Conservation (phyloP, 2,888 invertebrate species). For the Troides helena region DNA sequence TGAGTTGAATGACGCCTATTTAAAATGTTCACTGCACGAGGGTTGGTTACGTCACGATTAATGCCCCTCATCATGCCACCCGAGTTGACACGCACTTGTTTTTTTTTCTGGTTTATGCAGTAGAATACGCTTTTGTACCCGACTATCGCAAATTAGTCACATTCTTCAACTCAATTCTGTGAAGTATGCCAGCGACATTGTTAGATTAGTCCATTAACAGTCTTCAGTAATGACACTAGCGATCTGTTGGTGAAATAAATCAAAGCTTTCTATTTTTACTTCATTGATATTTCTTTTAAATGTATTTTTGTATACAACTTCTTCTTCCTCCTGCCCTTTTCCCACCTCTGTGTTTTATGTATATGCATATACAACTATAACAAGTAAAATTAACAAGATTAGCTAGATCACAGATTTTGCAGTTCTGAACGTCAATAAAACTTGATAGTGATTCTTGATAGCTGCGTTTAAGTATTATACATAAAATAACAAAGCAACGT, state of each 20-base stretch:
- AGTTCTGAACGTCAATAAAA: conserved; percentile 11
- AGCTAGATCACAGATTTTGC: no score
- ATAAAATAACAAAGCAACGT: conserved; percentile 38
- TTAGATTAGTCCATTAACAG: conserved; percentile 21
- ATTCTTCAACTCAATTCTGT: conserved; percentile 19
- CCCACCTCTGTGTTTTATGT: no score
- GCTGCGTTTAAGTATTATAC: conserved; percentile 17
- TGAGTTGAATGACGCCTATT: conserved; percentile 68
- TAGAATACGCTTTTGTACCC: conserved; percentile 14
- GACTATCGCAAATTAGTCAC: conserved; percentile 20
- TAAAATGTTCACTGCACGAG: conserved; percentile 49
- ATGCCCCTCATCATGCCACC: conserved; percentile 42
- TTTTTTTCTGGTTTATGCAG: conserved; percentile 14
- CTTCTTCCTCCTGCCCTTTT: no score
- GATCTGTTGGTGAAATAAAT: conserved; percentile 12
- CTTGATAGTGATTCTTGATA: conserved; percentile 11
- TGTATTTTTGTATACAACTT: no score
- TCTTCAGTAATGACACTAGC: conserved; percentile 3
- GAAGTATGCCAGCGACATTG: conserved; percentile 21
- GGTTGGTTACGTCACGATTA: conserved; percentile 47
- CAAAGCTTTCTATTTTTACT: background rate
- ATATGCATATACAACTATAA: no score
- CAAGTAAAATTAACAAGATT: no score
- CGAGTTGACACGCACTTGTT: conserved; percentile 23
- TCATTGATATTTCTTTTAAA: no score